phyloP scores from a whole-genome alignment of 1,140 invertebrate species.

The Trialeurodes vaporariorum region DNA sequence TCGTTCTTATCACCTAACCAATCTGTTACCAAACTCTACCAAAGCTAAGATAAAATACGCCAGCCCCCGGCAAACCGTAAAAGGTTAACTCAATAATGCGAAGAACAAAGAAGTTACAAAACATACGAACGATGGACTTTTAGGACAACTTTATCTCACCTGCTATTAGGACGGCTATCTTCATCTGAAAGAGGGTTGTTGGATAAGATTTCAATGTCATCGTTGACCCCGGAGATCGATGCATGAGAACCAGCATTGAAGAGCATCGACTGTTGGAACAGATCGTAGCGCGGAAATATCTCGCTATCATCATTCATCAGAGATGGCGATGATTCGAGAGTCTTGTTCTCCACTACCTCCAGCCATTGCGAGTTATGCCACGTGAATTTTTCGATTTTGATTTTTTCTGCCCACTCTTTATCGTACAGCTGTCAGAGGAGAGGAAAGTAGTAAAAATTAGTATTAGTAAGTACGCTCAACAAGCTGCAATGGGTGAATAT shows the following conservation, averaged over 20 bases:
- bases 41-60: too few relatives aligned
- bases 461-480: too few relatives aligned
- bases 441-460: constrained; percentile 8
- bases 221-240: constrained; percentile 33
- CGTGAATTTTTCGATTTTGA: constrained; percentile 88
- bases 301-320: constrained; percentile 43
- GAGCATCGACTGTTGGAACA: constrained; percentile 53
- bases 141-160: too few relatives aligned
- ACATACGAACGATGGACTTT: too few relatives aligned
- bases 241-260: constrained; percentile 43
- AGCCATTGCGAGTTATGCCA: constrained; percentile 97
- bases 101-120: too few relatives aligned
- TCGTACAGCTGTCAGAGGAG: constrained; percentile 54
- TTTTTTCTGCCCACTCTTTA: constrained; percentile 78
- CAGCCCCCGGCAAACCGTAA: too few relatives aligned
- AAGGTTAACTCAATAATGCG: too few relatives aligned
- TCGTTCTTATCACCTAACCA: too few relatives aligned
- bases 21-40: too few relatives aligned
- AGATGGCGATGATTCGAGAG: constrained; percentile 40
- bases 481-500: too few relatives aligned
- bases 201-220: constrained; percentile 35
- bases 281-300: constrained; percentile 57
- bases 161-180: constrained; percentile 38
- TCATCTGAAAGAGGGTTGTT: constrained; percentile 38
- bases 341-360: constrained; percentile 74